Conservation (phyloP, 2,113 vertebrate species). For the Hydrolagus affinis region DNA sequence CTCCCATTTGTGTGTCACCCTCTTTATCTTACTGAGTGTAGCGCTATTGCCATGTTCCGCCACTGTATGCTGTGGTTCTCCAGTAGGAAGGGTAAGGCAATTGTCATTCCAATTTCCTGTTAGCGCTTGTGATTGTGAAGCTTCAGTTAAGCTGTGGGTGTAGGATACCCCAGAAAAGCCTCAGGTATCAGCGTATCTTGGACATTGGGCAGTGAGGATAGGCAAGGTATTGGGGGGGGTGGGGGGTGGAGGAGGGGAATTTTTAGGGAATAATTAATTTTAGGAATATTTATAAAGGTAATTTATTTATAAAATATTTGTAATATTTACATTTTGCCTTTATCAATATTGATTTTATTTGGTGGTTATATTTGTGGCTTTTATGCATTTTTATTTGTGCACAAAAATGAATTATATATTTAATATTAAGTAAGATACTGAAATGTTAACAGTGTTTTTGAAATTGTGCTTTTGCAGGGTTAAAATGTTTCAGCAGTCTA, state of each 20-base stretch:
- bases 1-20: conserved; percentile 55
- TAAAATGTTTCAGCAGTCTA: neutral
- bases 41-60: conserved; percentile 91
- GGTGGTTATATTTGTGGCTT: no score
- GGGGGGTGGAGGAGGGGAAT: no score
- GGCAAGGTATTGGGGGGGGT: neutral
- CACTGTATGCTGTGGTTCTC: conserved; percentile 99
- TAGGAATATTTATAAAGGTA: no score
- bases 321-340: neutral
- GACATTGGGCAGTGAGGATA: neutral
- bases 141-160: neutral
- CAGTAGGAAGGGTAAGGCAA: conserved; percentile 94
- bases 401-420: neutral
- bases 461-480: no score
- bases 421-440: neutral
- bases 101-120: conserved; percentile 48
- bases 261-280: neutral
- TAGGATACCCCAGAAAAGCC: neutral
- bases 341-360: neutral
- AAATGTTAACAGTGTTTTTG: neutral
- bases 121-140: conserved; percentile 7
- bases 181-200: neutral
- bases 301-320: no score
- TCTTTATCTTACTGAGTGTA: conserved; percentile 60
- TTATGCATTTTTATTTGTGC: neutral